phyloP scores from a whole-genome alignment of 1,140 invertebrate species.

The Rhopalosiphum padi region DNA sequence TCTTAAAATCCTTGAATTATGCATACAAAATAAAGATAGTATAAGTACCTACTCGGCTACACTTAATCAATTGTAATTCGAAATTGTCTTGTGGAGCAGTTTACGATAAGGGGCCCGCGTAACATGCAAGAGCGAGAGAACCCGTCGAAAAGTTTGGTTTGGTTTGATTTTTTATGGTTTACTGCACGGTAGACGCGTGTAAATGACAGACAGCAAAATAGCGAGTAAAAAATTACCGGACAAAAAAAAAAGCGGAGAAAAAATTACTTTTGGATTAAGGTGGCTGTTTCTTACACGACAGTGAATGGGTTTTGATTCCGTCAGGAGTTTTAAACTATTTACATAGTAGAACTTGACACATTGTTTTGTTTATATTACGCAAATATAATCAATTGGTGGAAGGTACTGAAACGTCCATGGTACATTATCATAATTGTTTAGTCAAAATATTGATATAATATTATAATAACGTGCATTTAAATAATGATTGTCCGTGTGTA shows the following conservation, averaged over 20 bases:
- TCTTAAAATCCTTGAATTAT: background rate
- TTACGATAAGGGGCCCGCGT: background rate
- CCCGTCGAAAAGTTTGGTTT: background rate
- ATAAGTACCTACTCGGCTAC: background rate
- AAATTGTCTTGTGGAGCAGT: background rate
- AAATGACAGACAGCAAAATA: background rate
- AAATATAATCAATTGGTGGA: background rate
- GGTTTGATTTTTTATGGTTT: background rate
- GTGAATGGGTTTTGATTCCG: background rate
- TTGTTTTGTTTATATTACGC: background rate
- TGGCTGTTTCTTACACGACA: background rate
- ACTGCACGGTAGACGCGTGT: background rate
- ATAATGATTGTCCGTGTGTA: background rate
- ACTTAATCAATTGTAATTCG: background rate
- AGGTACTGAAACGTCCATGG: too few relatives aligned
- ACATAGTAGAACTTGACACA: background rate
- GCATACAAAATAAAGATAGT: background rate
- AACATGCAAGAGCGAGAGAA: background rate
- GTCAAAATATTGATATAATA: background rate
- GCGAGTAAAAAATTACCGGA: background rate
- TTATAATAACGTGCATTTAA: background rate
- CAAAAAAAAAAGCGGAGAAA: background rate
- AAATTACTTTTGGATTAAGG: background rate
- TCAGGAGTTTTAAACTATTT: background rate
- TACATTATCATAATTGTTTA: too few relatives aligned